Conservation (phyloP, 1,140 invertebrate genomes). For the Orchestia grillus region DNA sequence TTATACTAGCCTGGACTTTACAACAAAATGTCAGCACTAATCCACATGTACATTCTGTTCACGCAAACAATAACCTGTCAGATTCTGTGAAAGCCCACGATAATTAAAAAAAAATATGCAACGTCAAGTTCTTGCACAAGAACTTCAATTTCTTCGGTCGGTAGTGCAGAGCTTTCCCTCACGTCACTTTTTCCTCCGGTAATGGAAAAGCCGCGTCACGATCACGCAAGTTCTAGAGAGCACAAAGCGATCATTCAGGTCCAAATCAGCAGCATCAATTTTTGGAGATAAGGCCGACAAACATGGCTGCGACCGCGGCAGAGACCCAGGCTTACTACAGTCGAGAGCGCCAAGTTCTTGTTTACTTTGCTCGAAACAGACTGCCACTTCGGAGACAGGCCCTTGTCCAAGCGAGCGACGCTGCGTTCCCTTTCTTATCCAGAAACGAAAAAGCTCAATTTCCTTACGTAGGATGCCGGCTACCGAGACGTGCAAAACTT, state of each 20-base stretch:
- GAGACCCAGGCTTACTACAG: background rate
- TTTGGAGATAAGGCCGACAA: slow-evolving; percentile 14
- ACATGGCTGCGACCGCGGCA: background rate
- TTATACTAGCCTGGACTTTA: no score
- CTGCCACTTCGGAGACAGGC: slow-evolving; percentile 32
- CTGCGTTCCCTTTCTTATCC: background rate
- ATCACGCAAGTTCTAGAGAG: background rate
- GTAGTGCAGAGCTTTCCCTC: background rate
- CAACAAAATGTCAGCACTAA: no score
- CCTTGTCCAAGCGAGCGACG: slow-evolving; percentile 14
- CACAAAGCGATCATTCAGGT: slow-evolving; percentile 41
- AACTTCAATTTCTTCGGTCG: background rate
- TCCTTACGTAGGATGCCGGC: background rate
- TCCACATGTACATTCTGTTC: background rate
- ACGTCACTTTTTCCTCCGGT: background rate
- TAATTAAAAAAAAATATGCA: background rate
- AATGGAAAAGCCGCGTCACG: slow-evolving; percentile 13
- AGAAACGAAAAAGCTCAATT: background rate
- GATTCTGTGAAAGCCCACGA: background rate
- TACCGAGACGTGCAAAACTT: background rate
- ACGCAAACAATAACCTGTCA: background rate
- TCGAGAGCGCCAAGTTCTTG: background rate
- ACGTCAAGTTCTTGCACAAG: background rate
- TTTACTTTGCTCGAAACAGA: slow-evolving; percentile 25
- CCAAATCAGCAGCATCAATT: slow-evolving; percentile 38